Evolutionary conservation across 2,113 vertebrate genomes (phyloP), one percentile per base, ranked within the genome.

Genomic region (Steatornis caripensis): DNA sequence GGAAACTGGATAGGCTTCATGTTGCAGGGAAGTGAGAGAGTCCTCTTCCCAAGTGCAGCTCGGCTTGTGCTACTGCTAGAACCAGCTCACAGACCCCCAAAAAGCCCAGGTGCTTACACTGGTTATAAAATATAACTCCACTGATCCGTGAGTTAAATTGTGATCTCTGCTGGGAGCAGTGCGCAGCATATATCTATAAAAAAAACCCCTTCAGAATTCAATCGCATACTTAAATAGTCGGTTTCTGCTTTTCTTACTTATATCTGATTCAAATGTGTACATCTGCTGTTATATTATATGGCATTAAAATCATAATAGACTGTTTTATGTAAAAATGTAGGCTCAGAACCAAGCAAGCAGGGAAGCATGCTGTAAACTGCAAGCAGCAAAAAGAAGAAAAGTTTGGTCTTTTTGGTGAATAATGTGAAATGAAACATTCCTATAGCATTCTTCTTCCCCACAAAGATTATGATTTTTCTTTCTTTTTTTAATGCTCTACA

Each of bases 1-100:
- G 96, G 95, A 96, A 97, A 91, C 58, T 88, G 77, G 83, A 90
- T 86, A 93, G 75, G 93, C 62, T 86, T 94, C 89, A 32, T 84
- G 72, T 74, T 68, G 81, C 55, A 74, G 95, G 34, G 66, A 2
- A 34, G 93, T 64, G 84, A 95, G 88, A 69, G 46, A 71, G 58
- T 43, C 65, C 7, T 0, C 66, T 84, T 84, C 49, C 49, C 41
- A 3, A 48, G 60, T 0, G 10, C 9, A 4, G 62, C 55, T 75
- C 7, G 10, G 84, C 24, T 91, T 79, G 66, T 57, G 70, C 90
- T 65, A 54, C 65, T 1, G 0, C 71, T 58, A 68, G 68, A 62
- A 19, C 62, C 39, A 18, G 70, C 69, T 86, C 65, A 3, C 57
- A 66, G 29, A 34, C 15, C 24, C 82, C 62, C 45, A 9, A 12